These are phyloP conservation scores for Danaus melanippus DNA, from an alignment of 1,140 invertebrate species.

Conservation along the genomic window DNA sequence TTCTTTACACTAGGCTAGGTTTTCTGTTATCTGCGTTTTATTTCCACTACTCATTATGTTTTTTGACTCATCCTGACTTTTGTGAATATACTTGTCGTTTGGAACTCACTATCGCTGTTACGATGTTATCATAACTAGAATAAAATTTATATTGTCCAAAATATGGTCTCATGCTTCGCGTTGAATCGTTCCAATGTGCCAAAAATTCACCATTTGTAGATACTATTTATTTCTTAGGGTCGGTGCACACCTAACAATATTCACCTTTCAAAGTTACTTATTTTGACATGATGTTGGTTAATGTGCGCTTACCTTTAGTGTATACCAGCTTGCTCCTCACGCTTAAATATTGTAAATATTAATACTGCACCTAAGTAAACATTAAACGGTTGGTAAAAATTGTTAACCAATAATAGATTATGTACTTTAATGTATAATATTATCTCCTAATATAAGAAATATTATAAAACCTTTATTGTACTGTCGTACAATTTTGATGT, in stretches of 20 bases:
- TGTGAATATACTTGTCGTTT: too few relatives aligned
- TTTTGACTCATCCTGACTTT: too few relatives aligned
- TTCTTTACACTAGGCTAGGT: too few relatives aligned
- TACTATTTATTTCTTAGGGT: too few relatives aligned
- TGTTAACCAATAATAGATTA: constrained; percentile 38
- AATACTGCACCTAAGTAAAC: constrained; percentile 46
- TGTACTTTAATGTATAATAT: constrained; percentile 12
- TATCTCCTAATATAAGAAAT: constrained; percentile 3
- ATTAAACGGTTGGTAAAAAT: constrained; percentile 24
- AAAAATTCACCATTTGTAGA: constrained; percentile 22
- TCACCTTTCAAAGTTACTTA: neutral
- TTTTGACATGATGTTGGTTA: neutral
- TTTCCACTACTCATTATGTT: too few relatives aligned
- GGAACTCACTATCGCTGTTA: too few relatives aligned
- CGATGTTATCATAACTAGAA: too few relatives aligned
- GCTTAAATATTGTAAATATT: constrained; percentile 62
- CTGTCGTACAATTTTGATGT: too few relatives aligned
- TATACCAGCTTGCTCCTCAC: constrained; percentile 57
- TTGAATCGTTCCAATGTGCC: constrained; percentile 38
- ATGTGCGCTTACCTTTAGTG: constrained; percentile 19
- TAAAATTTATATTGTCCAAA: constrained; percentile 27
- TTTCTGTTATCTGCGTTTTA: too few relatives aligned
- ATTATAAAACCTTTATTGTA: neutral
- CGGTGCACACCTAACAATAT: too few relatives aligned
- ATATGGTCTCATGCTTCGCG: constrained; percentile 39